Evolutionary conservation across 2,797 vertebrate genomes (phyloP), one percentile per base, ranked within the genome.

Genomic region (Notamacropus eugenii): DNA sequence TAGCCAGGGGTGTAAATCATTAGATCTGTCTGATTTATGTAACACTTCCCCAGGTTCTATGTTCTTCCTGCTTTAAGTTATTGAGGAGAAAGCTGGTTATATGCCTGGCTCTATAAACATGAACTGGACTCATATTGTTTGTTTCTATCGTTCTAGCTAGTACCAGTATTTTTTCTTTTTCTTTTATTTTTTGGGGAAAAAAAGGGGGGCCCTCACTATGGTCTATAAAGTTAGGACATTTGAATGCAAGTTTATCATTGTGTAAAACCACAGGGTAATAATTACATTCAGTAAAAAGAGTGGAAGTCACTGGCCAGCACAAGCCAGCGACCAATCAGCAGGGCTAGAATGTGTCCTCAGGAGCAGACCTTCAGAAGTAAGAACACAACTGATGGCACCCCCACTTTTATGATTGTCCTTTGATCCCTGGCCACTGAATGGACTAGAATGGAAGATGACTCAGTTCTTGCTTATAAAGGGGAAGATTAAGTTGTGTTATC

Each of bases 391-490:
- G 59, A 67, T 34, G 14, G 4, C 16, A 19, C 16, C 67, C 67
- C n/a, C 31, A 2, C 67, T 8, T 74, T 74, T 22, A 22, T 74
- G 16, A 16, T 74, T 40, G 16, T 40, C 67, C 16, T 74, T 40
- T 16, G 0, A 0, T 22, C n/a, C 46, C 14, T 46, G n/a, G n/a
- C n/a, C n/a, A 46, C 9, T 22, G 6, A 24, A 24, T 82, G 19
- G 34, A 74, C 62, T 40, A 74, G 62, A 82, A n/a, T 40, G 16
- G 67, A 74, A 74, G n/a, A 74, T 16, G 67, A 40, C 67, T 74
- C n/a, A 40, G 6, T 82, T 22, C 22, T 22, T 2, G n/a, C 16
- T 8, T 67, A 34, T 0, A 82, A 82, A 22, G n/a, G 9, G n/a
- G n/a, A 82, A 82, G n/a, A 46, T 82, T 8, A n/a, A 74, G 62